Conservation (phyloP, 2,113 vertebrate species). For the Hyperoodon ampullatus region DNA sequence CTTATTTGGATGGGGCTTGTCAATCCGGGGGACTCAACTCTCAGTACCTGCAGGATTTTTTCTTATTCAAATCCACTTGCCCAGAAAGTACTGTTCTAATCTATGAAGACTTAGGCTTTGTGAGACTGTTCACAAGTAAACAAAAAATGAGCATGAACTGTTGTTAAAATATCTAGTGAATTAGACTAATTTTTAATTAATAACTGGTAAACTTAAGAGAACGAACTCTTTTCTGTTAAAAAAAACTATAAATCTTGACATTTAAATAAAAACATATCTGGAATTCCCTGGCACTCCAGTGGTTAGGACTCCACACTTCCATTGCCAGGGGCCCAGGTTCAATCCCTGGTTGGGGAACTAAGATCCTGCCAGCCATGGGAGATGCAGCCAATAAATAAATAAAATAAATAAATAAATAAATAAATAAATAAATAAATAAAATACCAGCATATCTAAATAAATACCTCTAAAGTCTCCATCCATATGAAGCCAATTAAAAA, state of each 20-base stretch:
- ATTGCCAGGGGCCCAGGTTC: not conserved
- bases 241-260: not conserved
- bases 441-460: not conserved
- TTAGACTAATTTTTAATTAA: not conserved
- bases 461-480: not conserved
- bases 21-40: not conserved
- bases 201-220: not conserved
- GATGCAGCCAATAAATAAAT: not conserved
- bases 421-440: no score
- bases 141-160: not conserved
- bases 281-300: not conserved
- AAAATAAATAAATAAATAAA: no score
- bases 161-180: not conserved
- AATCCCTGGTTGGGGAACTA: not conserved
- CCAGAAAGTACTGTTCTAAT: not conserved
- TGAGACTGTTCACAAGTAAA: not conserved
- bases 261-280: not conserved
- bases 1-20: not conserved
- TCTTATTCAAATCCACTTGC: not conserved
- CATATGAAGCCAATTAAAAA: not conserved
- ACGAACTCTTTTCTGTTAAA: not conserved
- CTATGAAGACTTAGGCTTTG: not conserved
- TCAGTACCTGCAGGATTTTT: not conserved
- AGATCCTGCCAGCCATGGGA: not conserved
- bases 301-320: not conserved